These are phyloP conservation scores for Drosophila sulfurigaster DNA, from an alignment of 1,140 invertebrate species.

Conservation along the genomic window DNA sequence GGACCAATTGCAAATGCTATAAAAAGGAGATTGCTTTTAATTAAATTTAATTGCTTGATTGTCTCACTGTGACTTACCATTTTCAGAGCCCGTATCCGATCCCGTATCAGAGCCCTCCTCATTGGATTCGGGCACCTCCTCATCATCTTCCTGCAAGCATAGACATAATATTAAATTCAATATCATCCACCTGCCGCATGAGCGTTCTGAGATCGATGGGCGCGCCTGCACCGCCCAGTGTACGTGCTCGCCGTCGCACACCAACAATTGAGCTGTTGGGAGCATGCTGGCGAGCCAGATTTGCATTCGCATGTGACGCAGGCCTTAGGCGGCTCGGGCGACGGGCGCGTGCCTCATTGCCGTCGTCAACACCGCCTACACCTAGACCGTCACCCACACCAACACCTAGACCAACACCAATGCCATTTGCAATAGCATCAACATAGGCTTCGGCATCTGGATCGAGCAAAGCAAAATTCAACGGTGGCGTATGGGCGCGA, in stretches of 20 bases:
- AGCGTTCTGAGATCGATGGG: conserved; percentile 67
- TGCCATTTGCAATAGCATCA: conserved; percentile 12
- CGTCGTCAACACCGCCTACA: conserved; percentile 28
- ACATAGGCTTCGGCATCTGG: conserved; percentile 27
- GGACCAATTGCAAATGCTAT: conserved; percentile 67
- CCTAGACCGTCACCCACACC: conserved; percentile 17
- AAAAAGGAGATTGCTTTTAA: conserved; percentile 4
- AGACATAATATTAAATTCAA: conserved; percentile 82
- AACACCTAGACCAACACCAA: conserved; percentile 11
- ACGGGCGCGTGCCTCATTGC: conserved; percentile 35
- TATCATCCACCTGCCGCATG: conserved; percentile 76
- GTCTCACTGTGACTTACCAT: conserved; percentile 47
- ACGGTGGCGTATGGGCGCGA: conserved; percentile 39
- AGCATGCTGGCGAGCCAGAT: conserved; percentile 73
- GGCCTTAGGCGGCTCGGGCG: conserved; percentile 52
- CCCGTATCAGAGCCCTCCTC: conserved; percentile 80
- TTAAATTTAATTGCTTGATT: not conserved
- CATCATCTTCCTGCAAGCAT: conserved; percentile 85
- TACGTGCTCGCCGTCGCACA: conserved; percentile 76
- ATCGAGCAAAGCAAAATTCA: conserved; percentile 34
- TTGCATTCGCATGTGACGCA: conserved; percentile 56
- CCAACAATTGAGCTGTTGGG: conserved; percentile 80
- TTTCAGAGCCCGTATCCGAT: conserved; percentile 74
- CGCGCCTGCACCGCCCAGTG: conserved; percentile 61
- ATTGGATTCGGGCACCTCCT: conserved; percentile 81